Conservation (phyloP, 2,797 vertebrate genomes). For the Poecile montanus region DNA sequence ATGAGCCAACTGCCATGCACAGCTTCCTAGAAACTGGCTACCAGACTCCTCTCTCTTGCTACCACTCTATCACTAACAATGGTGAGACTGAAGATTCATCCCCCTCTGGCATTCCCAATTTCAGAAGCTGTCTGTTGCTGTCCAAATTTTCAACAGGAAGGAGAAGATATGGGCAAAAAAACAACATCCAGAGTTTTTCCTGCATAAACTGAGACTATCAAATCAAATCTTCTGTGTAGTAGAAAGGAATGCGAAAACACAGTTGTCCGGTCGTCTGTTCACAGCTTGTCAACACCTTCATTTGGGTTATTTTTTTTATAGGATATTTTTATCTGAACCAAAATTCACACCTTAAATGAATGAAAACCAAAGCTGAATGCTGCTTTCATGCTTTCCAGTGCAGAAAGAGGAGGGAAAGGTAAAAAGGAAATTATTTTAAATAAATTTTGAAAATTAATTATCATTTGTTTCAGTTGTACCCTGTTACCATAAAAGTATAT, state of each 20-base stretch:
- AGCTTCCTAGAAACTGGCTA: background rate
- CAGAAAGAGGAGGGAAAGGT: background rate
- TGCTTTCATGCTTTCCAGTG: background rate
- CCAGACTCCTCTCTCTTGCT: background rate
- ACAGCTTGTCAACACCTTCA: background rate
- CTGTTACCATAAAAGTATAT: background rate
- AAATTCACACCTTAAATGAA: background rate
- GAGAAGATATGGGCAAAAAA: background rate
- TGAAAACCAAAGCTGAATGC: background rate
- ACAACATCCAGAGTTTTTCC: background rate
- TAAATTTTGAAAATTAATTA: background rate
- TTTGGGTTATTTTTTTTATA: background rate
- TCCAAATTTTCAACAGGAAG: background rate
- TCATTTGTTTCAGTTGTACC: background rate
- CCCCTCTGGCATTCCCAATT: background rate
- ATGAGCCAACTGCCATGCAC: background rate
- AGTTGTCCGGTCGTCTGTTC: background rate
- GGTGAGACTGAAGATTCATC: background rate
- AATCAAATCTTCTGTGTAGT: background rate
- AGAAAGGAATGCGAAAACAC: background rate
- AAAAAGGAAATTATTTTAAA: background rate
- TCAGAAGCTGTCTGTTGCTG: background rate
- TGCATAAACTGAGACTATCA: background rate
- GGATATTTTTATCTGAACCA: background rate
- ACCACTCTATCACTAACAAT: background rate